Evolutionary conservation across 2,113 vertebrate species (phyloP).

Genomic region (Muntiacus reevesi): DNA sequence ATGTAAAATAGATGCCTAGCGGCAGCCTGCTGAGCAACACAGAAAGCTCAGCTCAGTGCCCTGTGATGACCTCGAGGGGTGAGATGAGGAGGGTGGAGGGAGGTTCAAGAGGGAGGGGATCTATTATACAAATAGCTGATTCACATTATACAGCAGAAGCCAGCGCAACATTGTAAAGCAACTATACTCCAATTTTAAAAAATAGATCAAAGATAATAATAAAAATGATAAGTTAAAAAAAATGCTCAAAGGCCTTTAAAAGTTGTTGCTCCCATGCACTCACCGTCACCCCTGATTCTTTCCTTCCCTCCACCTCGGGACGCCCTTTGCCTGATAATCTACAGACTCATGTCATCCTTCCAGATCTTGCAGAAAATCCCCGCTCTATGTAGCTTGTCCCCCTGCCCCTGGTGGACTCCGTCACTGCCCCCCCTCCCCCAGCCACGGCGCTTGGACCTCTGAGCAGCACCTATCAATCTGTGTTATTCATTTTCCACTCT

Average conservation of each 20-base stretch:
- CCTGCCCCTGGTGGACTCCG: not conserved
- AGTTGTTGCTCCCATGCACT: not conserved
- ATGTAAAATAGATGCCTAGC: not conserved
- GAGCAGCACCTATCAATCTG: not conserved
- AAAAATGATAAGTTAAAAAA: not conserved
- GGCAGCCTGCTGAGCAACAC: not conserved
- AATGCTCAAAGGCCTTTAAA: not conserved
- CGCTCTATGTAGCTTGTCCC: not conserved
- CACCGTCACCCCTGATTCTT: not conserved
- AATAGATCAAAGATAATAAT: not conserved
- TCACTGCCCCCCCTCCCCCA: not conserved
- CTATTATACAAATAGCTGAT: not conserved
- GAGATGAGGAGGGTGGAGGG: not conserved
- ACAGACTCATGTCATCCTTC: not conserved
- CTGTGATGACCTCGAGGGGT: not conserved
- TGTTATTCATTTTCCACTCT: not conserved
- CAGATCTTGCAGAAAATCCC: not conserved
- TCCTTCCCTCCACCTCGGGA: not conserved
- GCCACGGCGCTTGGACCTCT: not conserved
- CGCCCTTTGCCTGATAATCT: not conserved
- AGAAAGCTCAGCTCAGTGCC: not conserved
- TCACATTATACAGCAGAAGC: not conserved
- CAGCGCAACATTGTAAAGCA: not conserved
- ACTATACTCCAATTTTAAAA: not conserved
- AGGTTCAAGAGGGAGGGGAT: not conserved